Conservation (phyloP, 1,140 invertebrate species). For the Elymnias hypermnestra region DNA sequence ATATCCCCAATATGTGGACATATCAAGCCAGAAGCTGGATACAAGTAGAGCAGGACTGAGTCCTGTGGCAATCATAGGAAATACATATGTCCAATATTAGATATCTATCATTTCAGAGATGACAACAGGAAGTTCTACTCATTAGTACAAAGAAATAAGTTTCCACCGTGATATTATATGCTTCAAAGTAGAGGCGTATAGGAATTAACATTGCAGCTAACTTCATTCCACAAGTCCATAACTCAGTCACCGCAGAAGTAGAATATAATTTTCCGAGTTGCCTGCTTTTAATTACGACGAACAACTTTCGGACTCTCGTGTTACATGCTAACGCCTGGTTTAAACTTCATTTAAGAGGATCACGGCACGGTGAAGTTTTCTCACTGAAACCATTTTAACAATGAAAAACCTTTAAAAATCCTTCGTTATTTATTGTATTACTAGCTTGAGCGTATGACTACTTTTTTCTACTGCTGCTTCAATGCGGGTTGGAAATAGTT, state of each 20-base stretch:
- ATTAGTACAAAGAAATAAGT: too few relatives aligned
- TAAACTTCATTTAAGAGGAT: conserved; percentile 38
- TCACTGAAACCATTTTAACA: background rate
- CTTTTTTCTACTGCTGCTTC: too few relatives aligned
- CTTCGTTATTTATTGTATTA: background rate
- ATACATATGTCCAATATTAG: too few relatives aligned
- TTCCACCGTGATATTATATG: conserved; percentile 22
- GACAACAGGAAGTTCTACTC: too few relatives aligned
- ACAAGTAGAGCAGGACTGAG: too few relatives aligned
- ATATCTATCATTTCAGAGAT: too few relatives aligned
- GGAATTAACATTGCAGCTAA: conserved; percentile 2
- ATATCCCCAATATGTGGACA: too few relatives aligned
- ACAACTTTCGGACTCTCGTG: conserved; percentile 45
- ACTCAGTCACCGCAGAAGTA: conserved; percentile 33
- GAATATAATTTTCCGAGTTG: conserved; percentile 54
- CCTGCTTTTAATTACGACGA: conserved; percentile 51
- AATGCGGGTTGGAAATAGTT: too few relatives aligned
- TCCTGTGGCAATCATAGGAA: too few relatives aligned
- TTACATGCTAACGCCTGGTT: conserved; percentile 44
- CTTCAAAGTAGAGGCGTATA: too few relatives aligned
- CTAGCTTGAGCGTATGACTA: too few relatives aligned
- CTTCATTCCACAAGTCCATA: conserved; percentile 21
- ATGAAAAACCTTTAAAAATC: background rate
- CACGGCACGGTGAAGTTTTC: background rate
- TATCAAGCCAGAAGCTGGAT: too few relatives aligned